Base-by-base conservation (phyloP, 2,113 vertebrate species). In the Strix aluco region DNA sequence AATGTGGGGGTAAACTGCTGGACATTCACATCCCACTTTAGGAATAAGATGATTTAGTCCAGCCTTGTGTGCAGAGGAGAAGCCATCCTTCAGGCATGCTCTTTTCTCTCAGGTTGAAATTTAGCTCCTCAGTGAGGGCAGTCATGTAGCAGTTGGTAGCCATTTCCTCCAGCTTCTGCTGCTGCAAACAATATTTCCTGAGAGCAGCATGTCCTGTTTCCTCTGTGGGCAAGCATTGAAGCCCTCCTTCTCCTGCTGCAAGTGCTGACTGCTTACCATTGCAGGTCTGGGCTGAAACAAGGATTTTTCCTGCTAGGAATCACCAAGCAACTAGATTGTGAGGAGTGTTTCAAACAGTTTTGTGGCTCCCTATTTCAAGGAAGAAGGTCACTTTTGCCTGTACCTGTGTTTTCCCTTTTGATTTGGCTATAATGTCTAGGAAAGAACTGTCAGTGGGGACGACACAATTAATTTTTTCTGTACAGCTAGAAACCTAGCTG, bases 141-240 rank as follows among this genome's bases (percentile, higher is more conserved):
- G 3, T 7, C 14, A 25, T 0, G 0, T 21, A 30, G 16, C 6
- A 57, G 2, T 16, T 71, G 25, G 4, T 46, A 36, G 23, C 34
- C 13, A 18, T 67, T 46, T 7, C 9, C 23, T 6, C 6, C 10
- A 62, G 13, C 38, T 62, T 20, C 36, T 86, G 11, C n/a, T 51
- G 44, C n/a, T 52, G 25, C 47, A 55, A 36, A 40, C 7, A 26
- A 5, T 7, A 38, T 14, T 9, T 15, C 6, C 26, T 61, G 51
- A 21, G 11, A 42, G 30, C 8, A 51, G 9, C 5, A 15, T 6
- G 8, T 59, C 9, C 6, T 63, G 3, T 84, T 74, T 74, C 8
- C 12, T 78, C 46, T 85, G 38, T 15, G 32, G 36, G 13, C 11
- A 54, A 77, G 34, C 0, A 49, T 6, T 11, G 29, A 82, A 71